Evolutionary conservation across 2,888 invertebrate species (phyloP).

Genomic region (Caenorhabditis zanzibari): DNA sequence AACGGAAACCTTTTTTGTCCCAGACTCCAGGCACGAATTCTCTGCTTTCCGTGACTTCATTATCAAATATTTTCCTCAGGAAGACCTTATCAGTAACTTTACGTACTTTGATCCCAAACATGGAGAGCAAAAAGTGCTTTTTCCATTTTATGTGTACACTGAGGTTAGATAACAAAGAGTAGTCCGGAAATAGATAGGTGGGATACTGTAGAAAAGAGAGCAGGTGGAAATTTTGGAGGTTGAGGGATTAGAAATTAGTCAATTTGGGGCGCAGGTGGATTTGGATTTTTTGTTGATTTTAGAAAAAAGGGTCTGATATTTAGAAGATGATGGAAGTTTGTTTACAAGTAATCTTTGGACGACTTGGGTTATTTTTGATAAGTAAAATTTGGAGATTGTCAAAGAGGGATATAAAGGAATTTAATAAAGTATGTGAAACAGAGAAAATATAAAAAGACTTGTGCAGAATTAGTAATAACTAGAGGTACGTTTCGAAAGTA

Average conservation of each 20-base stretch:
- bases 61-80: no score
- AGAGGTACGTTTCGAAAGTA: no score
- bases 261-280: neutral
- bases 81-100: neutral
- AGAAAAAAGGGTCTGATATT: neutral
- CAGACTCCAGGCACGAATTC: no score
- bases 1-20: no score
- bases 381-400: no score
- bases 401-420: no score
- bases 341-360: neutral
- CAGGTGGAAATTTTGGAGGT: neutral
- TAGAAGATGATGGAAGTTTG: neutral
- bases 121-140: slow-evolving; percentile 15
- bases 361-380: neutral
- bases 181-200: neutral
- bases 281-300: neutral
- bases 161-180: neutral
- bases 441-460: no score
- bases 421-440: no score
- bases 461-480: no score
- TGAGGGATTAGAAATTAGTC: neutral
- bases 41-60: neutral
- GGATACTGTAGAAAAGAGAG: neutral
- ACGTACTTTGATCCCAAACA: slow-evolving; percentile 33
- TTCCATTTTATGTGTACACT: slow-evolving; percentile 18